phyloP scores from a whole-genome alignment of 2,797 vertebrate species.

The Sebastes itinus region DNA sequence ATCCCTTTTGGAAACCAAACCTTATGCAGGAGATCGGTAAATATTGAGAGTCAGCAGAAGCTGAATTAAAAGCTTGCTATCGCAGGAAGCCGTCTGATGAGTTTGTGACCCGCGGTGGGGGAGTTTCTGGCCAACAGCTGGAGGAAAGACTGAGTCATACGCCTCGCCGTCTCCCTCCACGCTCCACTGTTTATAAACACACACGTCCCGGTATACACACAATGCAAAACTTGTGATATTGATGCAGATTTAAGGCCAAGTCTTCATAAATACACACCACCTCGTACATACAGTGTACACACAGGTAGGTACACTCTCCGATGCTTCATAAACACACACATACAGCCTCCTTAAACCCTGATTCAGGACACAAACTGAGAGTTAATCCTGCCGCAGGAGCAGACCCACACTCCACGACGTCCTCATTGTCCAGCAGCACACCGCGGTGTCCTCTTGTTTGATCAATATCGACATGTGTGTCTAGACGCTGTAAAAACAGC shows the following conservation, averaged over 20 bases:
- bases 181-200: slow-evolving; percentile 65
- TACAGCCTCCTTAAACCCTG: background rate
- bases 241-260: background rate
- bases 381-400: slow-evolving; percentile 37
- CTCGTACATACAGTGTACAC: background rate
- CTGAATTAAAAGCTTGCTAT: slow-evolving; percentile 59
- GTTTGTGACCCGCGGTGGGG: slow-evolving; percentile 50
- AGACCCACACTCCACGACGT: slow-evolving; percentile 44
- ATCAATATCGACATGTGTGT: slow-evolving; percentile 72
- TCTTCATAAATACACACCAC: background rate
- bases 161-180: slow-evolving; percentile 15
- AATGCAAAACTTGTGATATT: background rate
- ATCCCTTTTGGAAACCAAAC: slow-evolving; percentile 50
- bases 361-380: slow-evolving; percentile 6
- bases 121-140: slow-evolving; percentile 68
- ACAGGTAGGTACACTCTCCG: background rate
- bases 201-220: background rate
- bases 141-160: slow-evolving; percentile 78
- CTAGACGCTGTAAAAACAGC: slow-evolving; percentile 82
- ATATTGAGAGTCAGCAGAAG: slow-evolving; percentile 68
- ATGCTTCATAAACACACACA: background rate
- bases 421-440: slow-evolving; percentile 58
- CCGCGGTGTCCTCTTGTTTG: slow-evolving; percentile 57
- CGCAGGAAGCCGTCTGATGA: slow-evolving; percentile 56
- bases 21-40: slow-evolving; percentile 30